phyloP scores from a whole-genome alignment of 2,113 vertebrate species.

The Rhynchomys soricoides region DNA sequence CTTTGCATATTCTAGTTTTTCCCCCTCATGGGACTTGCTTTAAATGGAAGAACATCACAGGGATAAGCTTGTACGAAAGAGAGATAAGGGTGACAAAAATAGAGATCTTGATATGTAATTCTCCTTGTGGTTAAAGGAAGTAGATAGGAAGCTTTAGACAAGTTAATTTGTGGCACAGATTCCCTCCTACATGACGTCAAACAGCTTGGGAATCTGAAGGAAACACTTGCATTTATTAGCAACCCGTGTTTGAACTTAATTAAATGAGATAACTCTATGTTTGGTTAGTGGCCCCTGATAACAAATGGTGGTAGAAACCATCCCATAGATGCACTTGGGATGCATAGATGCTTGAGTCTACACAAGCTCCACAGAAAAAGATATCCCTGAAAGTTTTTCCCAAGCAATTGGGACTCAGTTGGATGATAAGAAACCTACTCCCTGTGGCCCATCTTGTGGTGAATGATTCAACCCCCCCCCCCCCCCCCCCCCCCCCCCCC shows the following conservation, averaged over 20 bases:
- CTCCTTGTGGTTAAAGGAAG: neutral
- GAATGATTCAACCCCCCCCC: neutral
- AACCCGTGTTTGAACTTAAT: neutral
- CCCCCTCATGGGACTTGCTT: neutral
- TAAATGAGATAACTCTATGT: neutral
- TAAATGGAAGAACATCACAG: neutral
- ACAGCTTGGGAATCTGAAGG: neutral
- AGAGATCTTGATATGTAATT: neutral
- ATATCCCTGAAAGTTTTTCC: neutral
- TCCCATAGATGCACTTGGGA: neutral
- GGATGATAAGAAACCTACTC: neutral
- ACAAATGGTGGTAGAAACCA: neutral
- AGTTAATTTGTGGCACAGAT: neutral
- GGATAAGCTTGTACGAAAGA: neutral
- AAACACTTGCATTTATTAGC: neutral
- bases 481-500: too few relatives aligned
- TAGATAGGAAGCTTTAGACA: neutral
- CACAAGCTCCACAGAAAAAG: neutral
- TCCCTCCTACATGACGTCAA: neutral
- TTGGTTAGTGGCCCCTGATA: neutral
- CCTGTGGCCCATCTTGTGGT: neutral
- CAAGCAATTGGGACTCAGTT: neutral
- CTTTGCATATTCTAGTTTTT: neutral
- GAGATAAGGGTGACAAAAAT: neutral
- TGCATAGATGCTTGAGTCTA: neutral